These are phyloP conservation scores for Chaetodon auriga DNA, from an alignment of 2,113 vertebrate genomes.

Conservation along the genomic window DNA sequence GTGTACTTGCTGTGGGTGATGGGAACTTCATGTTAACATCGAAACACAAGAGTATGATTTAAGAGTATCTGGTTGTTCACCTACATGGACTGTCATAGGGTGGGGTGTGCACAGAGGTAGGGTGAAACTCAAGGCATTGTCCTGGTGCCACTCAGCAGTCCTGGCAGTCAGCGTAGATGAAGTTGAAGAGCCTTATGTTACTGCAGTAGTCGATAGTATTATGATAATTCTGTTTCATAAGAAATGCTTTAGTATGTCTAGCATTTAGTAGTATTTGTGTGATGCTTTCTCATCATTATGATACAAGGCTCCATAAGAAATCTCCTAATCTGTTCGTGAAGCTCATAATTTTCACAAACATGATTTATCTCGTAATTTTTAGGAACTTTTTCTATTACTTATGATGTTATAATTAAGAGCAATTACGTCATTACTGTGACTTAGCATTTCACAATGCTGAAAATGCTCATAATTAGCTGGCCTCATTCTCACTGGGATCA, in stretches of 20 bases:
- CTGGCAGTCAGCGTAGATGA: background rate
- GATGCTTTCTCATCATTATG: background rate
- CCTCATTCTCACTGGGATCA: background rate
- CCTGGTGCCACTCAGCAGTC: background rate
- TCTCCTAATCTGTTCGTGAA: background rate
- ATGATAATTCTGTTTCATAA: background rate
- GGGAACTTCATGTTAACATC: background rate
- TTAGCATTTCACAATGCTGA: background rate
- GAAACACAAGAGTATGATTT: constrained; percentile 19
- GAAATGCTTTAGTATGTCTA: background rate
- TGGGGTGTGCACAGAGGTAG: background rate
- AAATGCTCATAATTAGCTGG: background rate
- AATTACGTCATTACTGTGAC: background rate
- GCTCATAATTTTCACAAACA: background rate
- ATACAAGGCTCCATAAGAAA: background rate
- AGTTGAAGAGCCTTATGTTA: background rate
- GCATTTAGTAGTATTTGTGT: background rate
- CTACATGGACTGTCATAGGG: background rate
- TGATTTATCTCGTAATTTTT: background rate
- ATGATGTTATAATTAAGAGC: background rate
- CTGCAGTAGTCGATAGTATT: background rate
- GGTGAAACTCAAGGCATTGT: constrained; percentile 8
- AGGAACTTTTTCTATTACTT: background rate
- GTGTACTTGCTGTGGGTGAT: background rate
- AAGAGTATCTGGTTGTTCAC: constrained; percentile 18